phyloP scores from a whole-genome alignment of 1,140 invertebrate genomes.

The Araneus ventricosus region DNA sequence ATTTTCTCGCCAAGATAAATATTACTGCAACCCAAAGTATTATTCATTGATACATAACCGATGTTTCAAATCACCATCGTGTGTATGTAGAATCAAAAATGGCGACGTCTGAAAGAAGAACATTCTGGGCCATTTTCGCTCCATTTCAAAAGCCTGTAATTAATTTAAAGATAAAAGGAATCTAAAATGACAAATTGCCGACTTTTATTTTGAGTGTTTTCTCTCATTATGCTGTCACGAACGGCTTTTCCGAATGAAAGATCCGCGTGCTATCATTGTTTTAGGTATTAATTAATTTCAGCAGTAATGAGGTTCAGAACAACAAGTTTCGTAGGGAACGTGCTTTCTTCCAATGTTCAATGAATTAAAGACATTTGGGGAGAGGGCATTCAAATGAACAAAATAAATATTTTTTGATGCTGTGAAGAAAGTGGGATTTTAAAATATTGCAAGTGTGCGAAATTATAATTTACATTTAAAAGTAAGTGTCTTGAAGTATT shows the following conservation, averaged over 20 bases:
- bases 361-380: no score
- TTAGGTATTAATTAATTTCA: conserved; percentile 52
- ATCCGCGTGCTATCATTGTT: conserved; percentile 39
- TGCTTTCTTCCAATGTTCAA: neutral
- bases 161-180: conserved; percentile 41
- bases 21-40: neutral
- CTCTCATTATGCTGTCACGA: conserved; percentile 39
- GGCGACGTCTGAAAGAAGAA: neutral
- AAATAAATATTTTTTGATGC: no score
- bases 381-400: no score
- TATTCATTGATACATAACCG: conserved; percentile 19
- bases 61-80: conserved; percentile 7
- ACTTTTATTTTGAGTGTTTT: conserved; percentile 46
- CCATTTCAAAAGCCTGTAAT: conserved; percentile 46
- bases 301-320: conserved; percentile 32
- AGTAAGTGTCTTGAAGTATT: no score
- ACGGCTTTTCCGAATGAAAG: conserved; percentile 53
- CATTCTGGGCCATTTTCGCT: neutral
- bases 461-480: no score
- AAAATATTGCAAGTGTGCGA: no score
- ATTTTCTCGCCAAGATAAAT: conserved; percentile 41
- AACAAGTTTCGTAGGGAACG: conserved; percentile 33
- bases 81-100: conserved; percentile 21
- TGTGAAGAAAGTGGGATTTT: no score
- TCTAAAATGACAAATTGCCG: conserved; percentile 54